phyloP scores from a whole-genome alignment of 2,113 vertebrate genomes.

The Ceyx cyanopectus region DNA sequence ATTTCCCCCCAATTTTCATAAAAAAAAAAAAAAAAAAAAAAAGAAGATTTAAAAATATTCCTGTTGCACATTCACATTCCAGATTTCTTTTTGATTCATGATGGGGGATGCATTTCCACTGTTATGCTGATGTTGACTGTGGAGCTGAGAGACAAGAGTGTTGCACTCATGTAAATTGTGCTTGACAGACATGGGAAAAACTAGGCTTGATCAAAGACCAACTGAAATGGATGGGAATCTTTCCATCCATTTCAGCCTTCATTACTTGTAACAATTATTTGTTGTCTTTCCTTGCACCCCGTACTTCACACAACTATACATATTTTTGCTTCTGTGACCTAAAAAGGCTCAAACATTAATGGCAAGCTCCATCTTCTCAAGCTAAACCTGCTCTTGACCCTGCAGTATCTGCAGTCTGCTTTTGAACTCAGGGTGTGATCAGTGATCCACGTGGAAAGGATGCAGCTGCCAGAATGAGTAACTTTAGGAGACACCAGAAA shows the following conservation, averaged over 20 bases:
- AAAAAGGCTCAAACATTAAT: neutral
- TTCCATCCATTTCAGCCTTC: neutral
- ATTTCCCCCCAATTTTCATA: too few species aligned
- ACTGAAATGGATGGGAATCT: neutral
- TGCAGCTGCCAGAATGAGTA: neutral
- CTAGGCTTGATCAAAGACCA: neutral
- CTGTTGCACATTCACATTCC: neutral
- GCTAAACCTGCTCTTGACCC: neutral
- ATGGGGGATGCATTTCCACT: neutral
- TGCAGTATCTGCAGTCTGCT: neutral
- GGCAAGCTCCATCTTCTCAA: neutral
- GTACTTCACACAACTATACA: rapidly evolving
- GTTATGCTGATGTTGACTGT: neutral
- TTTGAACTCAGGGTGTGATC: neutral
- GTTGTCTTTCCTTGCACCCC: neutral
- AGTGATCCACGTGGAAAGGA: neutral
- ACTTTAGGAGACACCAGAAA: neutral
- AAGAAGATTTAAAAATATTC: neutral
- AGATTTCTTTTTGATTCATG: neutral
- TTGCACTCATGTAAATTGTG: neutral
- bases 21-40: too few species aligned
- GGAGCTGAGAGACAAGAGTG: neutral
- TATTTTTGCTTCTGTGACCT: neutral
- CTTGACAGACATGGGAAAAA: neutral
- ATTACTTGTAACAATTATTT: neutral